phyloP scores from a whole-genome alignment of 2,888 invertebrate species.

The Nineta flava region DNA sequence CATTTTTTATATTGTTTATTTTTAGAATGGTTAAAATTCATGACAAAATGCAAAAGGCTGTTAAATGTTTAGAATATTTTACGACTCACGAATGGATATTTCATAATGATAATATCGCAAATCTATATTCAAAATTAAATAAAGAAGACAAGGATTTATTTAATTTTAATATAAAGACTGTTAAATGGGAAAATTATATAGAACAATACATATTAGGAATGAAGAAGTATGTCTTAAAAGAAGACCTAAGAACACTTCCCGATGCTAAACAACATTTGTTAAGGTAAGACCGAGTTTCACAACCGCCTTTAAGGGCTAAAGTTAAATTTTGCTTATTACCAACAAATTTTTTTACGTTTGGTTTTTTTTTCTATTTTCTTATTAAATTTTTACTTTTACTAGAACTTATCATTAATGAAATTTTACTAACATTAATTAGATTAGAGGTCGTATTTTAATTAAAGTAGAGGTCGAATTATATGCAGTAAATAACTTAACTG shows the following conservation, averaged over 20 bases:
- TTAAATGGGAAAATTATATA: slow-evolving; percentile 47
- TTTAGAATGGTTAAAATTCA: slow-evolving; percentile 47
- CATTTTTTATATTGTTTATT: slow-evolving; percentile 22
- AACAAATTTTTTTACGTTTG: no score
- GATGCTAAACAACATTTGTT: slow-evolving; percentile 35
- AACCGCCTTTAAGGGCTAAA: no score
- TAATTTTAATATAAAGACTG: slow-evolving; percentile 31
- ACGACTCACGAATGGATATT: slow-evolving; percentile 52
- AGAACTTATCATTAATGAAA: no score
- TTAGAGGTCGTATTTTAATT: no score
- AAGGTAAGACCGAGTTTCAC: slow-evolving; percentile 26
- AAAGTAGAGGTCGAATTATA: no score
- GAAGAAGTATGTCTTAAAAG: slow-evolving; percentile 49
- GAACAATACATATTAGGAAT: slow-evolving; percentile 49
- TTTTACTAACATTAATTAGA: no score
- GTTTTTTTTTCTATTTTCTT: no score
- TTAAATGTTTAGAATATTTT: slow-evolving; percentile 48
- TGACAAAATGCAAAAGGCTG: slow-evolving; percentile 41
- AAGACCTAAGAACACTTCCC: slow-evolving; percentile 39
- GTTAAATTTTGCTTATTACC: no score
- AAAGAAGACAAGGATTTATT: slow-evolving; percentile 30
- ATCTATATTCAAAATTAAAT: slow-evolving; percentile 28
- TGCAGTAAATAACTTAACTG: no score
- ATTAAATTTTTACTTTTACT: no score
- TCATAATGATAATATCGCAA: slow-evolving; percentile 34